Evolutionary conservation across 2,888 invertebrate species (phyloP), one percentile per base, ranked within the genome.

Genomic region (Xylota segnis): DNA sequence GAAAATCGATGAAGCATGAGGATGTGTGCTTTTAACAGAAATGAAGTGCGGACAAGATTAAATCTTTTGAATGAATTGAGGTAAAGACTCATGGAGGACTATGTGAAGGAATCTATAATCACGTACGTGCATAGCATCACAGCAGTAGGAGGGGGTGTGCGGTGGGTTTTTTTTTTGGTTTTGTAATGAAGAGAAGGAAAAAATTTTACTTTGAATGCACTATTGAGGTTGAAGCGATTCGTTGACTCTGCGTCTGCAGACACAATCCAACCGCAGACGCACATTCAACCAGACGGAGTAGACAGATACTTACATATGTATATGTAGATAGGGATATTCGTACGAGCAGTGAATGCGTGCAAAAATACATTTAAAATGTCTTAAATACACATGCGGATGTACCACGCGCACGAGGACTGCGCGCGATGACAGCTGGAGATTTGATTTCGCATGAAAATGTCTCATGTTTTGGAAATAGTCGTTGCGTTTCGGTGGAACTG

Each of bases 1-100:
- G 81, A 87, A 87, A 84, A 84, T 84, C 84, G 81, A 86, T 86
- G 83, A 87, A 87, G 74, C 87, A 77, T 81, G 79, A 83, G 79
- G 78, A 79, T 87, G 84, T 86, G 87, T 87, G 86, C 87, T 87
- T 86, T 87, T 87, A 82, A 76, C 87, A 74, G 88, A 89, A 89
- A 89, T 89, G 89, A 89, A 88, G 89, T 89, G 89, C 87, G 89
- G 89, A 89, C 90, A 89, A 88, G 89, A 88, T 89, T 89, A 89
- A 89, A 89, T 88, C 83, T 88, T 86, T 86, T 86, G 86, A 86
- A 86, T 86, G 86, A 86, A 86, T 86, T 82, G 86, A 86, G 86
- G 86, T 86, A 86, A 86, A 86, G 82, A 82, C 82, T 76, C 86
- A 86, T 72, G 81, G 86, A 77, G 86, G 86, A 77, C 81, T 75